Evolutionary conservation across 2,113 vertebrate species (phyloP), one percentile per base, ranked within the genome.

Genomic region (Tachysurus fulvidraco): DNA sequence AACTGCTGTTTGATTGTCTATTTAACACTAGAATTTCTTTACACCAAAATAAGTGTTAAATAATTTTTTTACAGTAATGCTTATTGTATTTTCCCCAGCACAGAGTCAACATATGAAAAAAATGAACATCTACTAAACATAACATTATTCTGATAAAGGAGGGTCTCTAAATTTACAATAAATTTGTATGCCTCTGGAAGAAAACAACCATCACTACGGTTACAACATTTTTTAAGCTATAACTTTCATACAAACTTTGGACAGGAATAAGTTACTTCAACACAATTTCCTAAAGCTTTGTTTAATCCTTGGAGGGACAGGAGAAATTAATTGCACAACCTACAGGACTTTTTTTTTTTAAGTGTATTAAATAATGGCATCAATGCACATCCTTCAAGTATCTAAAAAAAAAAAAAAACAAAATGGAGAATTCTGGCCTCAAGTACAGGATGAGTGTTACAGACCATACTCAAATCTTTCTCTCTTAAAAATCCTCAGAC

Each of bases 311-410:
- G 82, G 64, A 76, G 88, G 83, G 81, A 83, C 84, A 85, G 59
- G 21, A 89, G 78, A 84, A 87, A 85, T 67, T 23, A 88, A 77
- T 86, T 88, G 85, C 89, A 89, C 89, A 88, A 89, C 69, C 84
- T 88, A 89, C 83, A 83, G 44, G 78, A 87, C 74, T 85, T 55
- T 21, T 74, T 46, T 25, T 5, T 73, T 77, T 76, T 55, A 84
- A 82, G 76, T 77, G 80, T 85, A 85, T 84, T 85, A 87, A 85
- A 83, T 81, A 83, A 83, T 82, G 74, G 83, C 84, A 83, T 87
- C 85, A 73, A 89, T 84, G 89, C 85, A 88, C 88, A 90, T 87
- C 88, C 85, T 90, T 91, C 90, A 90, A 90, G 90, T 91, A 88
- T 88, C 83, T 88, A 81, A 73, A 44, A 69, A 85, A 82, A 85